A percentile compares a stretch with the other conserved stretches of the same genome.
phyloP scores from a whole-genome alignment of 2,113 vertebrate genomes.

The Pimephales promelas region DNA sequence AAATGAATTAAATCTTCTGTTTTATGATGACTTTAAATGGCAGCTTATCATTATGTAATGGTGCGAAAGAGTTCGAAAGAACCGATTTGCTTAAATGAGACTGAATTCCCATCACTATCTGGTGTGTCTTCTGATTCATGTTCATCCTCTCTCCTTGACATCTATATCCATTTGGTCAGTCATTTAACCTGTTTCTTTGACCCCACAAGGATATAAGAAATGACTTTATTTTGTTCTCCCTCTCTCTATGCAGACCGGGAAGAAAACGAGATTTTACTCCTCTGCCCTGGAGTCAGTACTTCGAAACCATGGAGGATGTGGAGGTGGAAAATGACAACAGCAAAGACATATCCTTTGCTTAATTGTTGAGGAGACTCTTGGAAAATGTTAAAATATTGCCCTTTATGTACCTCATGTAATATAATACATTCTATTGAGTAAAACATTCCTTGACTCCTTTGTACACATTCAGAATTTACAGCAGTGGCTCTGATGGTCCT shows the following conservation, averaged over 20 bases:
- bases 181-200: too few species aligned
- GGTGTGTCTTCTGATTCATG: background rate
- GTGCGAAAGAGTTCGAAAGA: too few species aligned
- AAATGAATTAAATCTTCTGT: too few species aligned
- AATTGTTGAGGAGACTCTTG: background rate
- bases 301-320: constrained; percentile 95
- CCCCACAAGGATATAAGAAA: background rate
- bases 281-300: constrained; percentile 94
- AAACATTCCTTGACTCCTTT: constrained; percentile 80
- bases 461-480: constrained; percentile 97
- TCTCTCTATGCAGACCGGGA: constrained; percentile 82
- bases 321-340: constrained; percentile 90
- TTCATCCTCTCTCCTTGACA: background rate
- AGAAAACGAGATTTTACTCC: constrained; percentile 92
- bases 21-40: too few species aligned
- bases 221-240: constrained; percentile 5
- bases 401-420: background rate
- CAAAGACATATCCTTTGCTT: constrained; percentile 94
- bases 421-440: constrained; percentile 9
- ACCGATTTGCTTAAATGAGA: too few species aligned
- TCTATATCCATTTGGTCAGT: background rate
- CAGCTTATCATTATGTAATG: too few species aligned
- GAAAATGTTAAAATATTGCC: background rate
- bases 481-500: constrained; percentile 90
- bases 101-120: background rate